Conservation (phyloP, 1,140 invertebrate species). For the Camponotus floridanus region DNA sequence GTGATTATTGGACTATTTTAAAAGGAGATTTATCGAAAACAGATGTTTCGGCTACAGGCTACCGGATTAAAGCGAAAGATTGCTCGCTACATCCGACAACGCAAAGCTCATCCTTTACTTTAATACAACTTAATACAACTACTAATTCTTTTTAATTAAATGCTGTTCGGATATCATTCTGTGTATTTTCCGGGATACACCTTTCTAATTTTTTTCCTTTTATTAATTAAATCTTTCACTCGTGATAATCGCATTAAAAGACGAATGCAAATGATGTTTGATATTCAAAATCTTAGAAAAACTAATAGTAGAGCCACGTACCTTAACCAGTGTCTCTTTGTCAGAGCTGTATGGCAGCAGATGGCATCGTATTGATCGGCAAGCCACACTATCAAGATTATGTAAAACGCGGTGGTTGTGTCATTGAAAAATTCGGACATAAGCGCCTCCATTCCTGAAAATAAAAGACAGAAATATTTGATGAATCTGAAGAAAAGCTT, state of each 20-base stretch:
- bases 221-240: background rate
- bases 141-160: slow-evolving; percentile 83
- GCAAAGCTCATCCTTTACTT: slow-evolving; percentile 76
- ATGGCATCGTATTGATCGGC: slow-evolving; percentile 99
- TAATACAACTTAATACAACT: slow-evolving; percentile 75
- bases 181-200: background rate
- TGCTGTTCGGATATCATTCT: slow-evolving; percentile 72
- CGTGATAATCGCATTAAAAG: background rate
- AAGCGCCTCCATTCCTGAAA: slow-evolving; percentile 99
- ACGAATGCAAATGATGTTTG: background rate
- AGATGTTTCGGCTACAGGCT: slow-evolving; percentile 72
- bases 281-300: background rate
- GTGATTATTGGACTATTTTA: slow-evolving; percentile 1
- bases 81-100: slow-evolving; percentile 40
- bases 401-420: slow-evolving; percentile 99
- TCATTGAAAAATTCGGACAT: slow-evolving; percentile 99
- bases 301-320: slow-evolving; percentile 85
- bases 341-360: slow-evolving; percentile 98
- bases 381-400: slow-evolving; percentile 99
- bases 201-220: background rate
- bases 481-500: background rate
- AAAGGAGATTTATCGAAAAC: background rate
- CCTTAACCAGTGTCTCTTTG: slow-evolving; percentile 98
- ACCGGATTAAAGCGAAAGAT: slow-evolving; percentile 61
- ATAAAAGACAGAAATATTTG: slow-evolving; percentile 64